Evolutionary conservation across 2,113 vertebrate species (phyloP).

Genomic region (Pristiophorus japonicus): DNA sequence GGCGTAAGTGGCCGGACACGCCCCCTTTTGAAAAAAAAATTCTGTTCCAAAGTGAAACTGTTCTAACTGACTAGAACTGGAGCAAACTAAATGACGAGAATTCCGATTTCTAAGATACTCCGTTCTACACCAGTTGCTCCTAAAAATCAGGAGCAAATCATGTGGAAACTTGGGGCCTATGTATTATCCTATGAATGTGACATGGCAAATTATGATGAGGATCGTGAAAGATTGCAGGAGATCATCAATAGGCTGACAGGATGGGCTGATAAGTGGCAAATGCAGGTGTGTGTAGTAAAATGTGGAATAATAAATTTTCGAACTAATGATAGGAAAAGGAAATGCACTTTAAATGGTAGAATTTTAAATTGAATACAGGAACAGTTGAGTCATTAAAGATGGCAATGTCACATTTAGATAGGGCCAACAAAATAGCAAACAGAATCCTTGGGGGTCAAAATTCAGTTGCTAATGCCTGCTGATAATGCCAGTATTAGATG

Average conservation of each 20-base stretch:
- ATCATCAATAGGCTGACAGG: neutral
- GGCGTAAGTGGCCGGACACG: too few species aligned
- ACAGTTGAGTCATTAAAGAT: neutral
- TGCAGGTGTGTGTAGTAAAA: neutral
- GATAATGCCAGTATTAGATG: too few species aligned
- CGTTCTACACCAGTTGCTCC: too few species aligned
- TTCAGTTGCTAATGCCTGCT: too few species aligned
- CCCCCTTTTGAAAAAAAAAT: too few species aligned
- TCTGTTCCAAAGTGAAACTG: too few species aligned
- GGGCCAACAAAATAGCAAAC: neutral
- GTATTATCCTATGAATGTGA: neutral
- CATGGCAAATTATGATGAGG: neutral
- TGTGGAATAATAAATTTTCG: neutral
- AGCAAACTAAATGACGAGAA: too few species aligned
- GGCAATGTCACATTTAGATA: neutral
- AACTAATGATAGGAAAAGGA: neutral
- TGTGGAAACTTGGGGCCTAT: too few species aligned
- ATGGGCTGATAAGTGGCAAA: neutral
- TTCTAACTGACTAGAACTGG: too few species aligned
- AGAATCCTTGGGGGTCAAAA: constrained; percentile 14
- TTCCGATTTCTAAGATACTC: too few species aligned
- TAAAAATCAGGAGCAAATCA: too few species aligned
- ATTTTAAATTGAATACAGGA: neutral
- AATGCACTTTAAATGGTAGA: neutral
- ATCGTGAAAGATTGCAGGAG: neutral